Base-by-base conservation (phyloP, 2,888 invertebrate species). In the Phyllotreta striolata region DNA sequence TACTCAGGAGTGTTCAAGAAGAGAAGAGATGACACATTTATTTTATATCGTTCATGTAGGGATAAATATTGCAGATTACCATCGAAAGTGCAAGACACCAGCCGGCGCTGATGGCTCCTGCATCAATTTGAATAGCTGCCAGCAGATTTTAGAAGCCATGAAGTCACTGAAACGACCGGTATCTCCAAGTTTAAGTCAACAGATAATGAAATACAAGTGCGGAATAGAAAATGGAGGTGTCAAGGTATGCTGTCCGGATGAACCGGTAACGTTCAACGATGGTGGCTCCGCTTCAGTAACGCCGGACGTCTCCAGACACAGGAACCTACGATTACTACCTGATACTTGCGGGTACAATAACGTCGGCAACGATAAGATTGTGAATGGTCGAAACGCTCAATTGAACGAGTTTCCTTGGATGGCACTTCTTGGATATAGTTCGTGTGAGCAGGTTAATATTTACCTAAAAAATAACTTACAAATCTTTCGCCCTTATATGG, bases 351-450 rank as follows among this genome's bases (percentile, higher is more conserved):
- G 91, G 0, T 77, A 78, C 0, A 76, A 85, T 4, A 82, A 83
- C 9, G 78, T 81, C 4, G 59, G 47, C 6, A 39, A 24, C n/a
- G 81, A 85, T 39, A 85, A 84, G 71, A 85, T 91, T 55, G 77
- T 85, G 24, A 85, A 86, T 1, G 91, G 91, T 0, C 84, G 86
- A 47, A 80, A 83, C 63, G 88, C 91, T 0, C 78, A 78, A 0
- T 76, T 90, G 3, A 85, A 84, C 43, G 88, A 91, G 71, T 90
- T 87, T 79, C 91, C 91, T 0, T 92, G 91, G 91, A 88, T 91
- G 89, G 90, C 88, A 0, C 80, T 91, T 1, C 76, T 92, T n/a
- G 85, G 49, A 7, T 67, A 72, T 37, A 63, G 58, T 66, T 59
- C 68, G 55, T 1, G 24, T 24, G 4, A 63, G 72, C 72, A 70